A percentile compares a stretch with the other conserved stretches of the same genome.
These are phyloP conservation scores for Phaetusa simplex DNA, from an alignment of 2,113 vertebrate genomes.

Conservation along the genomic window DNA sequence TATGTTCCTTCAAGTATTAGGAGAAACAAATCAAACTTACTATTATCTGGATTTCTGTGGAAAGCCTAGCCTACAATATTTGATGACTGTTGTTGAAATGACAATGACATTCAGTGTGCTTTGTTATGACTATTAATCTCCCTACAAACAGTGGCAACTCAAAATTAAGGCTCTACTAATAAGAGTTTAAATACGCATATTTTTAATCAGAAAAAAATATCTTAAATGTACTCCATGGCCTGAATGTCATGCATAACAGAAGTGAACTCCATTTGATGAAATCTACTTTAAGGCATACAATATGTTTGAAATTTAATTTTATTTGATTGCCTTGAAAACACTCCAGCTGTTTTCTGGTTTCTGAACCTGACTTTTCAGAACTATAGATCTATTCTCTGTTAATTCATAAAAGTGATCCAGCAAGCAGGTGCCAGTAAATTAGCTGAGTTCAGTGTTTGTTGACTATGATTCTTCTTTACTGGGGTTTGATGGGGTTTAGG, in stretches of 20 bases:
- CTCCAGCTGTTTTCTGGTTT: background rate
- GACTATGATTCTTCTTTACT: background rate
- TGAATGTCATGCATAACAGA: background rate
- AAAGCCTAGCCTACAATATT: background rate
- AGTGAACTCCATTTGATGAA: background rate
- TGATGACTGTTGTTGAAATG: background rate
- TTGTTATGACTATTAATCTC: background rate
- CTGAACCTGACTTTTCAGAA: background rate
- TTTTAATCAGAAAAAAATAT: background rate
- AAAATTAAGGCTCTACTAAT: background rate
- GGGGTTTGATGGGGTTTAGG: background rate
- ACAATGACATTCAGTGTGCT: background rate
- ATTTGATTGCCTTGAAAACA: background rate
- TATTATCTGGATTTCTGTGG: background rate
- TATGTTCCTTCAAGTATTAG: background rate
- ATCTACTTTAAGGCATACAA: background rate
- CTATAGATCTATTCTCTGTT: background rate
- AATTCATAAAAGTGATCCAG: background rate
- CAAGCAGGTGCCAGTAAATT: background rate
- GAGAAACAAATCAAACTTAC: background rate
- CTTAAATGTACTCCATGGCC: background rate
- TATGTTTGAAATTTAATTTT: background rate
- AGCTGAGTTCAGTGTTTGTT: background rate
- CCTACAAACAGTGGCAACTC: background rate
- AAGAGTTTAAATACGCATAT: background rate